Evolutionary conservation across 1,140 invertebrate genomes (phyloP).

Genomic region (Dendroctonus valens): DNA sequence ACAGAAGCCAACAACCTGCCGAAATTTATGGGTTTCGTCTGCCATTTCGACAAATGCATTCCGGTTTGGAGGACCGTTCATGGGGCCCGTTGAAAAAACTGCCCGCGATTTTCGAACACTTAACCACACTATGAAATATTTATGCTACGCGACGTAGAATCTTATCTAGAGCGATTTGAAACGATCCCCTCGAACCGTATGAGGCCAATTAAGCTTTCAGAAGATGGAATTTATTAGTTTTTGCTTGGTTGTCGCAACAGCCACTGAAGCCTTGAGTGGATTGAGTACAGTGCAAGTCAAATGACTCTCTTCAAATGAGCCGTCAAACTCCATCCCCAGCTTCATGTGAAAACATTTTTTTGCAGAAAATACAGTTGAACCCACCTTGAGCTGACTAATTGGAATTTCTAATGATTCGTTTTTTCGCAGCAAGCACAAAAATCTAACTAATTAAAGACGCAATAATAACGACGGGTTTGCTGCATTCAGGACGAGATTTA

Average conservation of each 20-base stretch:
- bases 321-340: too few relatives aligned
- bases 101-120: constrained; percentile 26
- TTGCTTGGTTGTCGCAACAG: too few relatives aligned
- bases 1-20: constrained; percentile 33
- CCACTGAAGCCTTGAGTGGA: too few relatives aligned
- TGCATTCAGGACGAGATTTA: constrained; percentile 19
- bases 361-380: too few relatives aligned
- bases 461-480: constrained; percentile 11
- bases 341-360: too few relatives aligned
- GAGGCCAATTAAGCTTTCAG: constrained; percentile 9
- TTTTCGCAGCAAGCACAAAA: not conserved
- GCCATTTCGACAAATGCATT: constrained; percentile 30
- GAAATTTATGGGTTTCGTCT: constrained; percentile 35
- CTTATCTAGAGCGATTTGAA: constrained; percentile 14
- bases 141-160: constrained; percentile 20
- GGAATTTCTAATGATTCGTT: too few relatives aligned
- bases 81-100: constrained; percentile 14
- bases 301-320: too few relatives aligned
- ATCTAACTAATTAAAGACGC: constrained; percentile 16
- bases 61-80: constrained; percentile 17
- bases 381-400: too few relatives aligned
- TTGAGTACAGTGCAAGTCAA: too few relatives aligned
- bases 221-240: too few relatives aligned
- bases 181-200: constrained; percentile 6
- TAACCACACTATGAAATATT: constrained; percentile 31